Evolutionary conservation across 2,113 vertebrate species (phyloP).

Genomic region (Laticauda colubrina): DNA sequence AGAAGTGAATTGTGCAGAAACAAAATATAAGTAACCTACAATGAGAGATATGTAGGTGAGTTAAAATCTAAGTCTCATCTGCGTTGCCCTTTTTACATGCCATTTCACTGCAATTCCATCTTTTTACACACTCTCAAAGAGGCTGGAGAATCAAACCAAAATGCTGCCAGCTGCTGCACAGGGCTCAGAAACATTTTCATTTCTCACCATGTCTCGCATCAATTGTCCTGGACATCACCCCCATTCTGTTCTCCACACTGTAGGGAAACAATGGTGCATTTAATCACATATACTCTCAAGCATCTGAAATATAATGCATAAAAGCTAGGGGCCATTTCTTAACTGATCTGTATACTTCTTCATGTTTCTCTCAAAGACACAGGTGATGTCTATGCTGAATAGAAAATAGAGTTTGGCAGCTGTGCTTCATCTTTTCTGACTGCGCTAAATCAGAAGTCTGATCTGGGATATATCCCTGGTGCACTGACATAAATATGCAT

Average conservation of each 20-base stretch:
- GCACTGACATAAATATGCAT: slow-evolving; percentile 16
- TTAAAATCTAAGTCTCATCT: not conserved
- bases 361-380: not conserved
- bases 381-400: not conserved
- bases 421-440: not conserved
- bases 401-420: not conserved
- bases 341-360: not conserved
- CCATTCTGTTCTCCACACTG: not conserved
- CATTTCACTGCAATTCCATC: not conserved
- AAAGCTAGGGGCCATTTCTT: not conserved
- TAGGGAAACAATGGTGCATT: not conserved
- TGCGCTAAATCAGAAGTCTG: slow-evolving; percentile 9
- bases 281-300: not conserved
- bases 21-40: not conserved
- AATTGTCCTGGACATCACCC: not conserved
- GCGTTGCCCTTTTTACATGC: not conserved
- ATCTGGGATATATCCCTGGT: not conserved
- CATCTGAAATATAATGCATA: not conserved
- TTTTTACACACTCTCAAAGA: not conserved
- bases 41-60: not conserved
- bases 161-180: not conserved
- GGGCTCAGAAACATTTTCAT: not conserved
- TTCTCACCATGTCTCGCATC: not conserved
- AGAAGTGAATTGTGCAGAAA: not conserved
- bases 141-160: not conserved